Conservation (phyloP, 2,888 invertebrate species). For the Nomada lathburiana region DNA sequence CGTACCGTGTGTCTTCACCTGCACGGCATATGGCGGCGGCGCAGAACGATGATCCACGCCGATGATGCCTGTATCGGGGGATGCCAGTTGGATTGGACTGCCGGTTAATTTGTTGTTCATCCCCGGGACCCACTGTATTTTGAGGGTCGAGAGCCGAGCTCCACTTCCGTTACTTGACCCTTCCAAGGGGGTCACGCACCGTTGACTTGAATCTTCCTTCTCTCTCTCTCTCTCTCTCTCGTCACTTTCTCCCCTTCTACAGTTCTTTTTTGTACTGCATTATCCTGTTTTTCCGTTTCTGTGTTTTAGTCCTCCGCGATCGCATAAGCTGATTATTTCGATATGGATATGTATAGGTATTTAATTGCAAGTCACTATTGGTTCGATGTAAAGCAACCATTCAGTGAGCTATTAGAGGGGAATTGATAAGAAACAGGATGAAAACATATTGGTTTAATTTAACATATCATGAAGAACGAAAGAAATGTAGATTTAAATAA, state of each 20-base stretch:
- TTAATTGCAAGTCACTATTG: no score
- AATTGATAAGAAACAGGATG: no score
- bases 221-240: conserved; percentile 24
- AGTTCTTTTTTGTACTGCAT: conserved; percentile 13
- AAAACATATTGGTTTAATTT: no score
- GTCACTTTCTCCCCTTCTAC: neutral
- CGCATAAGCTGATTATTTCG: no score
- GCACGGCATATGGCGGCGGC: conserved; percentile 80
- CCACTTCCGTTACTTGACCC: conserved; percentile 82
- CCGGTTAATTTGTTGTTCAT: conserved; percentile 75
- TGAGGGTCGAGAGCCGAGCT: conserved; percentile 62
- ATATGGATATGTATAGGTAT: no score
- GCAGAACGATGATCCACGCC: conserved; percentile 45
- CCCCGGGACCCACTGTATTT: conserved; percentile 71
- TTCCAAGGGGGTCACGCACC: conserved; percentile 77
- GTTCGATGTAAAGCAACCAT: no score
- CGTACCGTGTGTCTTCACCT: conserved; percentile 77
- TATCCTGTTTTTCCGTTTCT: conserved; percentile 12
- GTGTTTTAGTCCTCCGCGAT: neutral
- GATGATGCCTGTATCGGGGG: conserved; percentile 51
- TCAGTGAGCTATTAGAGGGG: no score
- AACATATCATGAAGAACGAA: no score
- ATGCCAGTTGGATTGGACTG: conserved; percentile 72
- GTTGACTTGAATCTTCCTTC: conserved; percentile 60
- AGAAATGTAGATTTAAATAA: no score